Evolutionary conservation across 2,113 vertebrate species (phyloP).

Genomic region (Oncorhynchus clarkii): DNA sequence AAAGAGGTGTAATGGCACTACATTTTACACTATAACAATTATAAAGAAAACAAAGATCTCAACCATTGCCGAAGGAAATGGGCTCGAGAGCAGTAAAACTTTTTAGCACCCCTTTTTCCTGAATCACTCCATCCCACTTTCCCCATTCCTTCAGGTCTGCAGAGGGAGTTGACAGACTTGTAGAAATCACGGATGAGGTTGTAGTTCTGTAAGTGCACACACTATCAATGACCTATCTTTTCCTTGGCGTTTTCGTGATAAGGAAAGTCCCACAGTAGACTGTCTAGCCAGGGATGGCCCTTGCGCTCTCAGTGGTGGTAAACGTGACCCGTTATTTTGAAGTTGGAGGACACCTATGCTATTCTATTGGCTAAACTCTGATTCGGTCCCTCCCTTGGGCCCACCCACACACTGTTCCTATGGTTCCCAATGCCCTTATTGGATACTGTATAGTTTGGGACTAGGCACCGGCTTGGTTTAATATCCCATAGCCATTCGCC

Average conservation of each 20-base stretch:
- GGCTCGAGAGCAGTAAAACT: neutral
- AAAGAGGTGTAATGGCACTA: slow-evolving; percentile 10
- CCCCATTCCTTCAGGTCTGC: slow-evolving; percentile 1
- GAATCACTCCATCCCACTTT: neutral
- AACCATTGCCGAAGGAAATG: neutral
- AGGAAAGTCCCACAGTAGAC: slow-evolving; percentile 47
- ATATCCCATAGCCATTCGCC: slow-evolving; percentile 67
- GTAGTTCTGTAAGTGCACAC: neutral
- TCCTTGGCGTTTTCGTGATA: too few relatives aligned
- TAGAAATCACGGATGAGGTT: neutral
- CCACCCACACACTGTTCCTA: slow-evolving; percentile 79
- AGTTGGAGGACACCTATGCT: slow-evolving; percentile 47
- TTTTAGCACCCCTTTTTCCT: neutral
- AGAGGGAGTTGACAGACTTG: neutral
- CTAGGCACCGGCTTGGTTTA: slow-evolving; percentile 62
- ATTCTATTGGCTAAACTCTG: slow-evolving; percentile 64
- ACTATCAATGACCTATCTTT: neutral
- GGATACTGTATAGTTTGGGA: slow-evolving; percentile 87
- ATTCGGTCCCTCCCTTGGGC: slow-evolving; percentile 34
- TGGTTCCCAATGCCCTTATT: slow-evolving; percentile 70
- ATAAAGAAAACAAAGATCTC: neutral
- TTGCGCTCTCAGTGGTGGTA: slow-evolving; percentile 72
- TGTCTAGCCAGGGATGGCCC: slow-evolving; percentile 50
- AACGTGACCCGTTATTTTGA: slow-evolving; percentile 73
- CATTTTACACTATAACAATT: neutral